Conservation (phyloP, 2,888 invertebrate genomes). For the Matsumyia berberina region DNA sequence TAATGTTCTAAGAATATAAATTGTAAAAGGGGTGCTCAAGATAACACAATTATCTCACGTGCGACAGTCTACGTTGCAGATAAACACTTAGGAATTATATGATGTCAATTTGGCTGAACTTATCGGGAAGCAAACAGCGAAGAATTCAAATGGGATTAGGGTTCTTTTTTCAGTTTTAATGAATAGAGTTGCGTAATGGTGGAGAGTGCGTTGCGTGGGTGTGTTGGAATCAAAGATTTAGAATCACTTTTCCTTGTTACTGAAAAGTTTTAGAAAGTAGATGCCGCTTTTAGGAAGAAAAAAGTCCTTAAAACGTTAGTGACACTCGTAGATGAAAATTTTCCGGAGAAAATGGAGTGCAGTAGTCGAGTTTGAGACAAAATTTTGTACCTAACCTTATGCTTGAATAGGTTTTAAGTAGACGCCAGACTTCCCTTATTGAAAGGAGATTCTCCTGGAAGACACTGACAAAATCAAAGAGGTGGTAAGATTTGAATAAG, state of each 20-base stretch:
- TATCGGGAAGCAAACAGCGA: neutral
- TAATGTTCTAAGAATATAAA: conserved; percentile 15
- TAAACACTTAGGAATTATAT: conserved; percentile 39
- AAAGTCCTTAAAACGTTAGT: too few relatives aligned
- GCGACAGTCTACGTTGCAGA: conserved; percentile 28
- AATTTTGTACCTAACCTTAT: too few relatives aligned
- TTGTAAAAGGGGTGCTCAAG: conserved; percentile 19
- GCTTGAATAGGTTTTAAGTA: too few relatives aligned
- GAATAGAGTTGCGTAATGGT: neutral
- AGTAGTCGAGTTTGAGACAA: too few relatives aligned
- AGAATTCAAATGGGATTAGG: neutral
- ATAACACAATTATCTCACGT: conserved; percentile 47
- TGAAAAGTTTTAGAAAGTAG: neutral
- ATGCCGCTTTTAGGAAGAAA: too few relatives aligned
- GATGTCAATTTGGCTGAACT: conserved; percentile 37
- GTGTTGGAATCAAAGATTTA: neutral
- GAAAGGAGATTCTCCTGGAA: too few relatives aligned
- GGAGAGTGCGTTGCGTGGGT: neutral
- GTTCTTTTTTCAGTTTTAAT: neutral
- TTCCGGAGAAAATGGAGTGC: too few relatives aligned
- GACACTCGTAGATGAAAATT: too few relatives aligned
- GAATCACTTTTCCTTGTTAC: neutral
- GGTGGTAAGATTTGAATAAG: too few relatives aligned
- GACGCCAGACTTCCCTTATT: too few relatives aligned
- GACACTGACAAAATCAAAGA: too few relatives aligned